Conservation (phyloP, 2,888 invertebrate genomes). For the Myopa testacea region DNA sequence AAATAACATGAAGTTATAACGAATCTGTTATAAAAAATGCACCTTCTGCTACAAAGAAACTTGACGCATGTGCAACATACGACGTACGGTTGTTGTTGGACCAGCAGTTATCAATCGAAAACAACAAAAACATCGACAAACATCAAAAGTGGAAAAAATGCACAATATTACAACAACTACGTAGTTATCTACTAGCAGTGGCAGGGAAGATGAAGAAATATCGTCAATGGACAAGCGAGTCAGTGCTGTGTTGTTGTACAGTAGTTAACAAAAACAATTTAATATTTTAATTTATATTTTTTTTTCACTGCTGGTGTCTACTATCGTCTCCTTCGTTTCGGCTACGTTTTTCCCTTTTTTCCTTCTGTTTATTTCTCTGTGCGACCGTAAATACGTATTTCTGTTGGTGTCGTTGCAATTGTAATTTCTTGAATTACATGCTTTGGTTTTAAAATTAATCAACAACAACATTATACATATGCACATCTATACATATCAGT, state of each 20-base stretch:
- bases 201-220: neutral
- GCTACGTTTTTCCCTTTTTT: neutral
- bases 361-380: neutral
- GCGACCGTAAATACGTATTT: neutral
- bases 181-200: neutral
- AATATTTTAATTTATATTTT: conserved; percentile 31
- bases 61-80: conserved; percentile 21
- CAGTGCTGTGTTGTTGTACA: neutral
- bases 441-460: conserved; percentile 2
- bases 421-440: conserved; percentile 18
- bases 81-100: neutral
- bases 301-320: neutral
- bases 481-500: neutral
- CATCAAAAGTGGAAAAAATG: neutral
- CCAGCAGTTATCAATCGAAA: conserved; percentile 1
- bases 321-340: neutral
- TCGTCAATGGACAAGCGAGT: conserved; percentile 12
- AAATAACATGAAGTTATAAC: neutral
- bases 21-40: neutral
- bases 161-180: neutral
- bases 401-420: neutral
- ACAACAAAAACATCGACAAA: neutral
- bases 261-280: conserved; percentile 23
- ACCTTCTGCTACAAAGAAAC: conserved; percentile 6
- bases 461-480: neutral